A percentile compares a stretch with the other conserved stretches of the same genome.
phyloP scores from a whole-genome alignment of 2,797 vertebrate genomes.

The Smutsia gigantea region DNA sequence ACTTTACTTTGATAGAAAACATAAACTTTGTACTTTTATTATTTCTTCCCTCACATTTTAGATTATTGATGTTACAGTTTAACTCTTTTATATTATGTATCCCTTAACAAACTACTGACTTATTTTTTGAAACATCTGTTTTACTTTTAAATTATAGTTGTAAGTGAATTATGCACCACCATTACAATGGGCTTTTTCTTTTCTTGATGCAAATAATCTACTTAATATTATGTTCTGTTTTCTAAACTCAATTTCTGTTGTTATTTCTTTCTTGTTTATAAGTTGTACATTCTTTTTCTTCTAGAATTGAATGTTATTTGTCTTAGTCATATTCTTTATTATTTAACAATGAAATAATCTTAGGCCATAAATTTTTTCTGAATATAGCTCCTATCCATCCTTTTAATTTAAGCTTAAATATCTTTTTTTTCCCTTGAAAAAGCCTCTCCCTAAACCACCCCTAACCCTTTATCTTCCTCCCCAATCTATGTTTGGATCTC shows the following conservation, averaged over 20 bases:
- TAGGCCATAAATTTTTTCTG: background rate
- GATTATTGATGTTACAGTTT: background rate
- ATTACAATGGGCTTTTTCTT: background rate
- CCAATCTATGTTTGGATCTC: background rate
- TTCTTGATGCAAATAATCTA: background rate
- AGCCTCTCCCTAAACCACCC: background rate
- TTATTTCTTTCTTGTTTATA: background rate
- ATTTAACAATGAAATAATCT: conserved; percentile 24
- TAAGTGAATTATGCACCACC: background rate
- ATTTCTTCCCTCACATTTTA: background rate
- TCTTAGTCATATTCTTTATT: background rate
- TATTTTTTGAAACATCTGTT: background rate
- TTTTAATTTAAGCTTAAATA: conserved; percentile 1
- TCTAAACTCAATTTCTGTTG: conserved; percentile 4
- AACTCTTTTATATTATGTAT: background rate
- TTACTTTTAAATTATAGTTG: background rate
- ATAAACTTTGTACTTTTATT: background rate
- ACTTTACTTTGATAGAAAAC: background rate
- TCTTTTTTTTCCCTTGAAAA: conserved; percentile 10
- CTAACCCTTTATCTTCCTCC: background rate
- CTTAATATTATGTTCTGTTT: background rate
- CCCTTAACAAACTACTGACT: background rate
- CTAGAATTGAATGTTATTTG: background rate
- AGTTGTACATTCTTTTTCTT: background rate
- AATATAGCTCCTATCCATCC: background rate